Percentiles rank a stretch among this genome's conserved stretches.
Conservation (phyloP, 1,140 invertebrate genomes). For the Aphidius ervi region DNA sequence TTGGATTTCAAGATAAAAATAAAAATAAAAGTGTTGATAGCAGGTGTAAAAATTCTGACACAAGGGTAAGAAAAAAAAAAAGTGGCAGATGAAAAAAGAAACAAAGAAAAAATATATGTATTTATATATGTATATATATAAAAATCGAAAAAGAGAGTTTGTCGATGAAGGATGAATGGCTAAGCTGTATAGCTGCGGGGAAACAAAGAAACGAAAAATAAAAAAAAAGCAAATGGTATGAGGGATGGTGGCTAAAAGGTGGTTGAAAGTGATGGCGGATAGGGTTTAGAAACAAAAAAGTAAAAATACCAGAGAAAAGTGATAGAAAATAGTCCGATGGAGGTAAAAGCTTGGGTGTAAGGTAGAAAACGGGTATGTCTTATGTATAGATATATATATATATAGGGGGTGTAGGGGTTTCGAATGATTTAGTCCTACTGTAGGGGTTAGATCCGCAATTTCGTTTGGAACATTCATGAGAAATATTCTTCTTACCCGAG, state of each 20-base stretch:
- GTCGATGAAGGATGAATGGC: constrained; percentile 18
- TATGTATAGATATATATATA: not conserved
- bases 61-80: constrained; percentile 5
- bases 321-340: constrained; percentile 6
- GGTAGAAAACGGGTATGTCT: constrained; percentile 17
- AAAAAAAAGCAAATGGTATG: constrained; percentile 4
- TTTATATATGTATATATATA: not conserved
- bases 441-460: constrained; percentile 49
- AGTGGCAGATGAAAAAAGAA: constrained; percentile 10
- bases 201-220: constrained; percentile 17
- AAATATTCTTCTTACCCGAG: constrained; percentile 39
- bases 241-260: constrained; percentile 16
- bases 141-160: constrained; percentile 5
- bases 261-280: constrained; percentile 18
- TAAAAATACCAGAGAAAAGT: constrained; percentile 3
- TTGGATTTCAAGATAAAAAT: constrained; percentile 13
- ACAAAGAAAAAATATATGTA: constrained; percentile 3
- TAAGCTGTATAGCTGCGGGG: not conserved
- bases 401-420: constrained; percentile 26
- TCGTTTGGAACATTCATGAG: constrained; percentile 51
- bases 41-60: constrained; percentile 7
- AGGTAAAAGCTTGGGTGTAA: constrained; percentile 9
- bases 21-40: constrained; percentile 16
- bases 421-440: constrained; percentile 46
- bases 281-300: not conserved